These are phyloP conservation scores for Anastrepha ludens DNA, from an alignment of 1,140 invertebrate genomes.

Conservation along the genomic window DNA sequence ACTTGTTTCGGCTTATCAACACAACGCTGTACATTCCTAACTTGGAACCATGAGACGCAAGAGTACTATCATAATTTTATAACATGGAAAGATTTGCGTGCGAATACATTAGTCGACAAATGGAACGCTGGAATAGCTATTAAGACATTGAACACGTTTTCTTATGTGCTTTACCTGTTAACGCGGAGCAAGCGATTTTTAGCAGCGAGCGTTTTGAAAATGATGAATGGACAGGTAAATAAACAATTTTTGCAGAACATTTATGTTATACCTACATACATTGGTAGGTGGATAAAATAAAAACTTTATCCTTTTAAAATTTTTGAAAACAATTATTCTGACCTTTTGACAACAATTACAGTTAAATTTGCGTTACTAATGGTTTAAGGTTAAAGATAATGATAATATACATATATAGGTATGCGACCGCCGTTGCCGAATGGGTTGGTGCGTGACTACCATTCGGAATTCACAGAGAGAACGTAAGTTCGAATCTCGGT, in stretches of 20 bases:
- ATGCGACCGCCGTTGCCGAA: too few species aligned
- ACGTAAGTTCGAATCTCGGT: too few species aligned
- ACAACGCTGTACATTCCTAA: conserved; percentile 90
- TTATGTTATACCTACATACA: not conserved
- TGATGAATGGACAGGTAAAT: conserved; percentile 87
- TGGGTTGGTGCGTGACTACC: too few species aligned
- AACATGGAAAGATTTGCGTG: conserved; percentile 95
- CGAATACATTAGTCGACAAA: conserved; percentile 84
- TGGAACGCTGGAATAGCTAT: conserved; percentile 90
- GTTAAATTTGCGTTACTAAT: too few species aligned
- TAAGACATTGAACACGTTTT: conserved; percentile 77
- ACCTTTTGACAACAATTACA: too few species aligned
- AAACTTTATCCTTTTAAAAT: too few species aligned
- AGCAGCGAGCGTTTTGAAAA: conserved; percentile 85
- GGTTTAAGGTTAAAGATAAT: too few species aligned
- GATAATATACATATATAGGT: too few species aligned
- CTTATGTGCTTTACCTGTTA: conserved; percentile 82
- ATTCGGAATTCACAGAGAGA: too few species aligned
- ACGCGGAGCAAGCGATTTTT: conserved; percentile 87
- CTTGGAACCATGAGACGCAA: conserved; percentile 89
- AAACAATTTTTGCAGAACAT: conserved; percentile 51
- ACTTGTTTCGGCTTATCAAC: conserved; percentile 90
- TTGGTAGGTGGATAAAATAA: too few species aligned
- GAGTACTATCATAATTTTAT: conserved; percentile 94
- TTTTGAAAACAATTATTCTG: too few species aligned